A percentile compares a stretch with the other conserved stretches of the same genome.
Evolutionary conservation across 2,113 vertebrate genomes (phyloP).

Genomic region (Rousettus leschenaultii): DNA sequence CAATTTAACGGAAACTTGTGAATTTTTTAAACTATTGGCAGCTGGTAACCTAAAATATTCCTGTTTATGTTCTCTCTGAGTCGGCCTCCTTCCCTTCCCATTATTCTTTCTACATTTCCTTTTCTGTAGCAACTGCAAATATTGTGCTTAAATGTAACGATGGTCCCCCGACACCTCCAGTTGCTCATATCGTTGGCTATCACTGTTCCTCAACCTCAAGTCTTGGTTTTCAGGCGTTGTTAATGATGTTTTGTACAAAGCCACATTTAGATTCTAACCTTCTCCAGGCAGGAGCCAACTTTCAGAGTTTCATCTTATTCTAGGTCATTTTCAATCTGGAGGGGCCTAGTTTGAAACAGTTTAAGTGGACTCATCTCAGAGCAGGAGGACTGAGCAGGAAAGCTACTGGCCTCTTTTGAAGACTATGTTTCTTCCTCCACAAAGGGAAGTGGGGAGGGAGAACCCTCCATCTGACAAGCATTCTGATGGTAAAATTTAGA

Average conservation of each 20-base stretch:
- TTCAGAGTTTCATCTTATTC: background rate
- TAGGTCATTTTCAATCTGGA: background rate
- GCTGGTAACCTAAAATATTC: slow-evolving; percentile 60
- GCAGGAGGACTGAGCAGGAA: background rate
- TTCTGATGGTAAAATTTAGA: background rate
- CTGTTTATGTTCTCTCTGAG: slow-evolving; percentile 49
- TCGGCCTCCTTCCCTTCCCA: background rate
- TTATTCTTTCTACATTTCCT: background rate
- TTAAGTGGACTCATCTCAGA: background rate
- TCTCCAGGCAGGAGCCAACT: background rate
- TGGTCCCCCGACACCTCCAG: background rate
- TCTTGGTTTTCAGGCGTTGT: background rate
- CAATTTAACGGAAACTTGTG: slow-evolving; percentile 56
- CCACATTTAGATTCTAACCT: background rate
- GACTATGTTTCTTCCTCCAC: background rate
- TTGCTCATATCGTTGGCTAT: background rate
- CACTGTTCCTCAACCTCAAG: background rate
- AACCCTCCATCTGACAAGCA: background rate
- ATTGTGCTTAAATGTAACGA: background rate
- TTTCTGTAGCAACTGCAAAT: background rate
- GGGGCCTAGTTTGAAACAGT: background rate
- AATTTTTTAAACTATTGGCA: slow-evolving; percentile 55
- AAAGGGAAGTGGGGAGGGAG: rapidly evolving
- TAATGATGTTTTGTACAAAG: background rate
- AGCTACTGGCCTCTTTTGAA: background rate